Evolutionary conservation across 1,140 invertebrate species (phyloP), one percentile per base, ranked within the genome.

Genomic region (Drosophila oshimai): DNA sequence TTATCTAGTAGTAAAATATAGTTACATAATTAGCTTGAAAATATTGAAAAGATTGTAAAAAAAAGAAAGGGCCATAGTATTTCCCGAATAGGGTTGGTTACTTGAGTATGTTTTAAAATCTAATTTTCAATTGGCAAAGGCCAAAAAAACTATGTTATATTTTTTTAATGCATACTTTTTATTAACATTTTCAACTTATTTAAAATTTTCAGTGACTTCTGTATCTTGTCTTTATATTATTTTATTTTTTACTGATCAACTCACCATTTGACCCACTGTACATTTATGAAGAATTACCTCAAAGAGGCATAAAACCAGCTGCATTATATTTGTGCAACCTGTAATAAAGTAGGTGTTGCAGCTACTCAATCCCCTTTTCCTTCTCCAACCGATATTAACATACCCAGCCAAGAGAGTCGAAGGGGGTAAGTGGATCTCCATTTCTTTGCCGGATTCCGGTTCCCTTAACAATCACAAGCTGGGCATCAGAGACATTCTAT

Each of bases 311-410:
- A 58, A 37, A 44, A 67, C 62, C 36, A 74, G 37, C 31, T 49
- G 79, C 71, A 75, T 71, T 84, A 51, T 73, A 58, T 62, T 39
- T 33, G 28, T 33, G 53, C 50, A 49, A 60, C 51, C 45, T 51
- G 55, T 70, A 81, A 81, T 81, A 73, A 83, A 83, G 78, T 74
- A 81, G 79, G 78, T 81, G 78, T 81, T 81, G 74, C 50, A 46
- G 29, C 42, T n/a, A 41, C 34, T 54, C 24, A 20, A 6, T n/a
- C 20, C 20, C 6, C 20, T 36, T 15, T n/a, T 34, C 12, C 22
- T 34, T 10, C 22, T 5, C 12, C 7, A 37, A 24, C 20, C 34
- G 22, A 9, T 31, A 71, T 71, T 69, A 65, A 65, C 62, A 65
- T 65, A 65, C 44, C 20, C 60, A 65, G 60, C 34, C 62, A 67